These are phyloP conservation scores for Eustalomyia histrio DNA, from an alignment of 2,888 invertebrate species.

Conservation along the genomic window DNA sequence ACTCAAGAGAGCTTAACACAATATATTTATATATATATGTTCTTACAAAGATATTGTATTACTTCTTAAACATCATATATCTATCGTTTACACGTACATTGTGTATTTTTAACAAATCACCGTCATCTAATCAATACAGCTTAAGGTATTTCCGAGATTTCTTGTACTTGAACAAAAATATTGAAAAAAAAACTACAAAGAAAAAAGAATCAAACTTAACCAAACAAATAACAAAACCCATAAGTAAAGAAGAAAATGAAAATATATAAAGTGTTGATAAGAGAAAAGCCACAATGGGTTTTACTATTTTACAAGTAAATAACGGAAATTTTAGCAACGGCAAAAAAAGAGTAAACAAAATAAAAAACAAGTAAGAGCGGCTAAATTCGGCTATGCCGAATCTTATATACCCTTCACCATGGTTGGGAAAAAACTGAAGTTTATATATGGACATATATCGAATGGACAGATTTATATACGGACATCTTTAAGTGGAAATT, in stretches of 20 bases:
- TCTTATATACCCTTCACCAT: too few species aligned
- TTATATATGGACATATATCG: too few species aligned
- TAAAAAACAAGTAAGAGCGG: too few species aligned
- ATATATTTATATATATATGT: too few species aligned
- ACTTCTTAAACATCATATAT: neutral
- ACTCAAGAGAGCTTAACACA: neutral
- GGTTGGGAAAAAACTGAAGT: too few species aligned
- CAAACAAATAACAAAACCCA: slow-evolving; percentile 29
- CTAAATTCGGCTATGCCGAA: too few species aligned
- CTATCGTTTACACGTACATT: slow-evolving; percentile 38
- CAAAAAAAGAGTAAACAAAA: slow-evolving; percentile 21
- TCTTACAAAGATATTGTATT: neutral
- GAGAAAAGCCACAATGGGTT: slow-evolving; percentile 37
- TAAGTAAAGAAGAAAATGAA: neutral
- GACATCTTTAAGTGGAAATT: too few species aligned
- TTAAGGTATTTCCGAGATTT: slow-evolving; percentile 65
- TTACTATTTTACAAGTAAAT: slow-evolving; percentile 45
- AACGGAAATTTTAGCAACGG: slow-evolving; percentile 55
- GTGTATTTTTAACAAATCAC: slow-evolving; percentile 57
- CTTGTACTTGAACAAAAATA: slow-evolving; percentile 7
- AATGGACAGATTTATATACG: too few species aligned
- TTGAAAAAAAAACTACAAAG: slow-evolving; percentile 18
- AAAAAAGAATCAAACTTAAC: slow-evolving; percentile 18
- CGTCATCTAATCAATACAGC: slow-evolving; percentile 63
- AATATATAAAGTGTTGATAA: slow-evolving; percentile 17